Percentiles rank a stretch among this genome's conserved stretches.
phyloP scores from a whole-genome alignment of 2,888 invertebrate genomes.

The Petrolisthes cinctipes region DNA sequence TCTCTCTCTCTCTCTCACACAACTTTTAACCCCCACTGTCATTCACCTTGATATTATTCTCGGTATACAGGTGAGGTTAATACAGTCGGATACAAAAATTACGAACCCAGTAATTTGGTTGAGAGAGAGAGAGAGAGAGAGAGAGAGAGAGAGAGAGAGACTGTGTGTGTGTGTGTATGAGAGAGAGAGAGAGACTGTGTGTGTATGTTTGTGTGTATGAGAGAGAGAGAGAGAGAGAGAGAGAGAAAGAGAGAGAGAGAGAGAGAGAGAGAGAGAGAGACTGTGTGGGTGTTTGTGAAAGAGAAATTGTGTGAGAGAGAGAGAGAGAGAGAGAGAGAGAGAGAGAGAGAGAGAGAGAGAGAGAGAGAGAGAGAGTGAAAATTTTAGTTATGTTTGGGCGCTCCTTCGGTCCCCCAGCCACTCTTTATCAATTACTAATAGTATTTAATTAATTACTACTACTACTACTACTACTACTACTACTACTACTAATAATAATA shows the following conservation, averaged over 20 bases:
- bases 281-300: too few species aligned
- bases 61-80: background rate
- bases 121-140: constrained; percentile 3
- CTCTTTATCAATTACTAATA: background rate
- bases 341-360: too few species aligned
- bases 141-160: background rate
- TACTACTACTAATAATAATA: too few species aligned
- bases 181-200: too few species aligned
- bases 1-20: constrained; percentile 2
- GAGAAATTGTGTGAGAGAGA: too few species aligned
- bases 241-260: background rate
- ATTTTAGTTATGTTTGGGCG: too few species aligned
- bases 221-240: background rate
- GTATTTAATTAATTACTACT: too few species aligned
- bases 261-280: too few species aligned
- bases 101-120: background rate
- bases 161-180: background rate
- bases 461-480: too few species aligned
- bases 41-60: background rate
- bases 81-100: background rate
- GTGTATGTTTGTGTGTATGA: too few species aligned
- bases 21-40: background rate
- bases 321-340: too few species aligned
- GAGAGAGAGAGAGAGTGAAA: too few species aligned
- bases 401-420: background rate